Conservation (phyloP, 2,113 vertebrate species). For the Oenanthe oenanthe region DNA sequence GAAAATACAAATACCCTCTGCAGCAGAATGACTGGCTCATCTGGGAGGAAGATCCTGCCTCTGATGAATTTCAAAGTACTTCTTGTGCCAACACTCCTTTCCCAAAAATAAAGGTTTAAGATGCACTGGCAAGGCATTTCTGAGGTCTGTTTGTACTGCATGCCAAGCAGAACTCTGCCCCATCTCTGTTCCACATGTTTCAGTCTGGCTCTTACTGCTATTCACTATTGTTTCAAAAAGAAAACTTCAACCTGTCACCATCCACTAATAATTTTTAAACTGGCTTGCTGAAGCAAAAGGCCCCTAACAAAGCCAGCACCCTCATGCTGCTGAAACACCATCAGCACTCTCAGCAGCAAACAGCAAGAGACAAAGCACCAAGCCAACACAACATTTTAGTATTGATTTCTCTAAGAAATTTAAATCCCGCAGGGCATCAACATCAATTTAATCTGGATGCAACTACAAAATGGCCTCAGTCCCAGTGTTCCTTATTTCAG, state of each 20-base stretch:
- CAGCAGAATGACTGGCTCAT: slow-evolving; percentile 19
- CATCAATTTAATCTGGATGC: slow-evolving; percentile 70
- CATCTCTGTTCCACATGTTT: not conserved
- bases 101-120: not conserved
- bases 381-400: slow-evolving; percentile 60
- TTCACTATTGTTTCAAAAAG: not conserved
- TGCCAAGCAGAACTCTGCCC: not conserved
- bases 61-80: slow-evolving; percentile 17
- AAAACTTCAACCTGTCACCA: not conserved
- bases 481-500: slow-evolving; percentile 25
- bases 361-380: slow-evolving; percentile 38
- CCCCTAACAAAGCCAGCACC: not conserved
- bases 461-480: slow-evolving; percentile 58
- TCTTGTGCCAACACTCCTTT: not conserved
- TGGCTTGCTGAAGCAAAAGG: not conserved
- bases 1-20: slow-evolving; percentile 44
- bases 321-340: not conserved
- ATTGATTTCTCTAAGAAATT: slow-evolving; percentile 70
- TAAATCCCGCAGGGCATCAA: slow-evolving; percentile 55
- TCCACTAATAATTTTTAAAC: not conserved
- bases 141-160: not conserved
- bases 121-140: not conserved
- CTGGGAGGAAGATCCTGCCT: slow-evolving; percentile 35
- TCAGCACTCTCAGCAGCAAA: slow-evolving; percentile 34
- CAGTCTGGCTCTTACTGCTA: not conserved